phyloP scores from a whole-genome alignment of 2,113 vertebrate genomes.

The Chloebia gouldiae region DNA sequence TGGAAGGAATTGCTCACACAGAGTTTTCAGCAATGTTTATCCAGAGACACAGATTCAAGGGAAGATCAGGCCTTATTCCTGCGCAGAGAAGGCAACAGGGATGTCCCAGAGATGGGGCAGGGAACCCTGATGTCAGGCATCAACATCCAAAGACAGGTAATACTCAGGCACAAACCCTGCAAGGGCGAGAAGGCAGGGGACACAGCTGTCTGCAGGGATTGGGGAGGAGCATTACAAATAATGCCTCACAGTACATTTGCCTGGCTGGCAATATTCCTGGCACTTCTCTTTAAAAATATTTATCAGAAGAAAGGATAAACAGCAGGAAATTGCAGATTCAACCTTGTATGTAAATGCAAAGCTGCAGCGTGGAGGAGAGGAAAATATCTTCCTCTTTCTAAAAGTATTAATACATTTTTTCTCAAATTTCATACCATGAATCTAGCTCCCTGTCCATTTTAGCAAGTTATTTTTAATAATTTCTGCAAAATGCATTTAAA shows the following conservation, averaged over 20 bases:
- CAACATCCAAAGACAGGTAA: not conserved
- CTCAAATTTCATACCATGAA: not conserved
- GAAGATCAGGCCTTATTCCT: not conserved
- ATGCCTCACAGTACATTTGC: rapidly evolving
- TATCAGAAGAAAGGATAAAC: constrained; percentile 13
- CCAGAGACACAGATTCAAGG: not conserved
- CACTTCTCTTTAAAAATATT: not conserved
- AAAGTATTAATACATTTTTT: not conserved
- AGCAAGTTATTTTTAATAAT: not conserved
- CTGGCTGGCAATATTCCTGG: not conserved
- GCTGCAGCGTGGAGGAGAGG: not conserved
- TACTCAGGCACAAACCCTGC: not conserved
- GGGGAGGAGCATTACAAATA: not conserved
- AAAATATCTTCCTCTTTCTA: not conserved
- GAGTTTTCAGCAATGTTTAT: not conserved
- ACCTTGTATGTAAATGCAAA: not conserved
- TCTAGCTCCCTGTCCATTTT: not conserved
- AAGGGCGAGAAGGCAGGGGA: not conserved
- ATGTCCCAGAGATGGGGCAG: not conserved
- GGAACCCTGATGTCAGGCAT: not conserved
- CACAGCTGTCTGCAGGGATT: not conserved
- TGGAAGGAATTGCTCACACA: not conserved
- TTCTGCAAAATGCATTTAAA: not conserved
- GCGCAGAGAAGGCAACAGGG: not conserved
- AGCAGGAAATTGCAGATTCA: constrained; percentile 12